Base-by-base conservation (phyloP, 2,797 vertebrate genomes). In the Trachurus trachurus region DNA sequence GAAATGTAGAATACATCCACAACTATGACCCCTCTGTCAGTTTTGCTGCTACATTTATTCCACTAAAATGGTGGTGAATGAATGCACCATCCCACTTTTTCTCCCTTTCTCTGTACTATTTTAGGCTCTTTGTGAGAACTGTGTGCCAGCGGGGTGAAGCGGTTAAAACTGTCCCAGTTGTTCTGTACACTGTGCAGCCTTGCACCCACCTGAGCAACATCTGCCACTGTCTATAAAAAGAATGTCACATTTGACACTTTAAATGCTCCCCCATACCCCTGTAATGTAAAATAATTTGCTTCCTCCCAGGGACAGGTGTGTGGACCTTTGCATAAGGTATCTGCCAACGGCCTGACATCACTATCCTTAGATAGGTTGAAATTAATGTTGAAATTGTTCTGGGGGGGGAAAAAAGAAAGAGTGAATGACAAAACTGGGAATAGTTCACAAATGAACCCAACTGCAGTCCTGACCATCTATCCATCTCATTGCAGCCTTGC, bases 41-140 rank as follows among this genome's bases (percentile, higher is more conserved):
- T 59, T 83, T 70, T 50, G 70, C 57, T 64, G 71, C 72, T 75
- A 4, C 67, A 81, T 76, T 68, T 73, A 78, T 67, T 67, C 66
- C 49, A 39, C 70, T 84, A 74, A 80, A 59, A 82, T 17, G 54
- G 12, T n/a, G 44, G 66, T 22, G 74, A 74, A 71, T 70, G 60
- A 72, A 81, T 17, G 52, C 53, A 58, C 19, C 34, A 39, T 3
- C 26, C 13, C 13, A 19, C 19, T 44, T n/a, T 39, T 49, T 54
- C 22, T 12, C 22, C 21, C 21, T 8, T 17, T 45, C 56, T 62
- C 50, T 21, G 54, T 37, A 34, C 60, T 69, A 75, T 81, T 76
- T 65, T 40, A n/a, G 39, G 71, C 37, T 39, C 58, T 82, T 42
- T 59, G 56, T 15, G 45, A 29, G 45, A 80, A 17, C 62, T 52